These are phyloP conservation scores for Balaenoptera acutorostrata DNA, from an alignment of 2,113 vertebrate species.

Conservation along the genomic window DNA sequence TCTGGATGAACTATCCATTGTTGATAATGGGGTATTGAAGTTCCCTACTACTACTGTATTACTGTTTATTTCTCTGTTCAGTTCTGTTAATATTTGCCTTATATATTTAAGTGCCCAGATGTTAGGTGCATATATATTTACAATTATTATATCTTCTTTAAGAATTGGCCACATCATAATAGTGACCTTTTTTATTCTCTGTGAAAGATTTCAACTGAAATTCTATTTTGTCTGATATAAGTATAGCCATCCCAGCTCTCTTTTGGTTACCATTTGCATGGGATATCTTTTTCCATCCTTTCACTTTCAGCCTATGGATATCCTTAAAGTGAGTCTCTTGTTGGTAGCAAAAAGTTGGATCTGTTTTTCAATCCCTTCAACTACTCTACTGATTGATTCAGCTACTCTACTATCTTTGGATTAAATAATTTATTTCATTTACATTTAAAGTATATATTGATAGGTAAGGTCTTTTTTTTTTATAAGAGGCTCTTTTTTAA, in stretches of 20 bases:
- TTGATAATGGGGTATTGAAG: background rate
- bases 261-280: too few species aligned
- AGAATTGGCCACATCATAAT: background rate
- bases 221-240: background rate
- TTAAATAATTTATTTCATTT: background rate
- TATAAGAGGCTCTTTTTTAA: too few species aligned
- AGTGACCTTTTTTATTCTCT: background rate
- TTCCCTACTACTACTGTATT: background rate
- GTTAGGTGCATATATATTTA: too few species aligned
- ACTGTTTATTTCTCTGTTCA: background rate
- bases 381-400: too few species aligned
- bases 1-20: too few species aligned
- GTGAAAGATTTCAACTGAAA: background rate
- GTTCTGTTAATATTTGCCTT: too few species aligned
- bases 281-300: background rate
- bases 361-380: background rate
- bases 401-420: background rate
- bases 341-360: background rate
- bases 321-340: background rate
- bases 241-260: too few species aligned
- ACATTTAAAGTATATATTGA: too few species aligned
- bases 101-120: too few species aligned
- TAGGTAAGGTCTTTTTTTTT: background rate
- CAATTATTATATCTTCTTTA: background rate
- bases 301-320: background rate